These are phyloP conservation scores for Ageneiosus marmoratus DNA, from an alignment of 2,113 vertebrate species.

Conservation along the genomic window DNA sequence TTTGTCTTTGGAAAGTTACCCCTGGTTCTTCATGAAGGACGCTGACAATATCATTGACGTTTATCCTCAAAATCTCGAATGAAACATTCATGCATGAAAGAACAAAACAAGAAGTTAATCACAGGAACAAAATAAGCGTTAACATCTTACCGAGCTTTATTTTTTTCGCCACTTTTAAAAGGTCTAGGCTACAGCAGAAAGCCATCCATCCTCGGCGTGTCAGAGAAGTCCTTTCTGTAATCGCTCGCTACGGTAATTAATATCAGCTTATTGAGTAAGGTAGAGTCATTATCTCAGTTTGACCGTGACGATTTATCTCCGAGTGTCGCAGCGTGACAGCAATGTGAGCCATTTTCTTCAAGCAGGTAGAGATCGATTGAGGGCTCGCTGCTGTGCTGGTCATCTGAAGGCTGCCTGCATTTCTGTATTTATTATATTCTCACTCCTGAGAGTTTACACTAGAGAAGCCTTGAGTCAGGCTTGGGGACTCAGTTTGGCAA, in stretches of 20 bases:
- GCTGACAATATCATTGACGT: slow-evolving; percentile 11
- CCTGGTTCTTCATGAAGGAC: neutral
- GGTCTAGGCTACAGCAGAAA: slow-evolving; percentile 71
- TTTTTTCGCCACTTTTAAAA: slow-evolving; percentile 57
- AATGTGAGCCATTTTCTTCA: slow-evolving; percentile 53
- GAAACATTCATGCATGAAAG: slow-evolving; percentile 43
- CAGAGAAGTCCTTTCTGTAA: slow-evolving; percentile 61
- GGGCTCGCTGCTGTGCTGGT: neutral
- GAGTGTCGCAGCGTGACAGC: slow-evolving; percentile 47
- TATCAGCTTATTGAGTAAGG: slow-evolving; percentile 75
- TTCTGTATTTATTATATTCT: slow-evolving; percentile 14
- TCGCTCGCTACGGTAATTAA: slow-evolving; percentile 70
- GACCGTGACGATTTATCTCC: slow-evolving; percentile 66
- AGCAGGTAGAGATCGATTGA: slow-evolving; percentile 56
- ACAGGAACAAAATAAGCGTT: slow-evolving; percentile 59
- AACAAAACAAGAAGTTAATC: slow-evolving; percentile 43
- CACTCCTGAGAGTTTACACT: neutral
- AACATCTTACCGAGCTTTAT: slow-evolving; percentile 52
- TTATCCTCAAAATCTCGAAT: slow-evolving; percentile 47
- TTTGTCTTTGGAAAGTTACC: slow-evolving; percentile 66
- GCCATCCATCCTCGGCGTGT: slow-evolving; percentile 64
- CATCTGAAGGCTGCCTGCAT: neutral
- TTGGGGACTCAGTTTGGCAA: neutral
- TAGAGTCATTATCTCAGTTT: slow-evolving; percentile 69
- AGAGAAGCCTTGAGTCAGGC: neutral